A percentile compares a stretch with the other conserved stretches of the same genome.
These are phyloP conservation scores for Anas bahamensis DNA, from an alignment of 2,797 vertebrate genomes.

Conservation along the genomic window DNA sequence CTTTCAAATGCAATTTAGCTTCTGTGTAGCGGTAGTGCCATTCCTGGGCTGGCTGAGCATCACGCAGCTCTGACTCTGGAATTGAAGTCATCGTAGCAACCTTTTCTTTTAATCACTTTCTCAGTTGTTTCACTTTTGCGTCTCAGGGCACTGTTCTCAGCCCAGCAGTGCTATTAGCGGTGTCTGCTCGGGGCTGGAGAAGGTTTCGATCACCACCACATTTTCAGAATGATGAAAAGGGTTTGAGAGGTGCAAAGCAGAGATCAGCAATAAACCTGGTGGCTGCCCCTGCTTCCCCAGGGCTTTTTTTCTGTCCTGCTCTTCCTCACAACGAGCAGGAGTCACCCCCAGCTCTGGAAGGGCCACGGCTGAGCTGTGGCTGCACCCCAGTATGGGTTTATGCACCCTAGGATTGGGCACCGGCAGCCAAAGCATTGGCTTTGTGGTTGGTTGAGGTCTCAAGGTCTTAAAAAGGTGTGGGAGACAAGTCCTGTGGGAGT, in stretches of 20 bases:
- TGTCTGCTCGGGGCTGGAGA: not conserved
- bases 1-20: not conserved
- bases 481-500: not conserved
- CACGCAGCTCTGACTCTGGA: not conserved
- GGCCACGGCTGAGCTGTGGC: not conserved
- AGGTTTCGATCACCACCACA: fast-evolving
- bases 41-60: not conserved
- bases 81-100: not conserved
- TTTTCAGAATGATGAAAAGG: not conserved
- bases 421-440: not conserved
- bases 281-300: not conserved
- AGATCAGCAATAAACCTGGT: not conserved
- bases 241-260: not conserved
- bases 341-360: not conserved
- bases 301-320: not conserved
- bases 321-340: not conserved
- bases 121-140: not conserved
- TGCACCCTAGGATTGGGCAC: too few species aligned
- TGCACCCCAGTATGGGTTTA: too few species aligned
- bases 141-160: not conserved
- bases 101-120: not conserved
- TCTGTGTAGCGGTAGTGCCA: too few species aligned
- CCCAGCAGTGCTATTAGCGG: not conserved
- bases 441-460: not conserved
- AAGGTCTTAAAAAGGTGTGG: not conserved